Conservation (phyloP, 2,797 vertebrate genomes). For the Syndactyla subalaris region DNA sequence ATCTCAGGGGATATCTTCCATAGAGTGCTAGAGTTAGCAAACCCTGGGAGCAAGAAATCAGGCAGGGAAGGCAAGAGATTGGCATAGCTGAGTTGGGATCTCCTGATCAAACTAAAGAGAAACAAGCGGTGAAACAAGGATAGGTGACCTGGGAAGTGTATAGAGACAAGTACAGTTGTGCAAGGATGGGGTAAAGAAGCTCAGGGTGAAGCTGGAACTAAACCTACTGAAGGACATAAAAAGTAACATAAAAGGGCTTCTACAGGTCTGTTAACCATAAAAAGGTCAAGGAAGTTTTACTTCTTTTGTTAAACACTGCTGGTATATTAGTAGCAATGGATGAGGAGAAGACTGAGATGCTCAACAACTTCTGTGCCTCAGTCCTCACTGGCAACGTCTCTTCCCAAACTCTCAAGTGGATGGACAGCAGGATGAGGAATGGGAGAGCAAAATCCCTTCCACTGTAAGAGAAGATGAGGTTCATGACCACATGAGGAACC, state of each 20-base stretch:
- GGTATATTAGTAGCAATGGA: too few relatives aligned
- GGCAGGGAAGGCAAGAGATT: neutral
- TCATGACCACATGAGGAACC: neutral
- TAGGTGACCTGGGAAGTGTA: neutral
- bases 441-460: neutral
- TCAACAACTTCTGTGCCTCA: neutral
- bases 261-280: neutral
- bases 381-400: neutral
- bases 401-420: too few relatives aligned
- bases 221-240: accelerated
- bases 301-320: neutral
- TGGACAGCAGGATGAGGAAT: accelerated
- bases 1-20: neutral
- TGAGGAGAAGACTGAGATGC: neutral
- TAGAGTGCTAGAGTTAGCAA: too few relatives aligned
- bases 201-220: neutral
- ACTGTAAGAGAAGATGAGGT: neutral
- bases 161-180: accelerated
- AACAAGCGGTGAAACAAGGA: neutral
- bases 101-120: neutral
- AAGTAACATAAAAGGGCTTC: neutral
- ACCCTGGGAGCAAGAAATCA: neutral
- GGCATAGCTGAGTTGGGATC: neutral
- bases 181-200: neutral
- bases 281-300: neutral